Evolutionary conservation across 2,797 vertebrate species (phyloP).

Genomic region (Cyclura pinguis): DNA sequence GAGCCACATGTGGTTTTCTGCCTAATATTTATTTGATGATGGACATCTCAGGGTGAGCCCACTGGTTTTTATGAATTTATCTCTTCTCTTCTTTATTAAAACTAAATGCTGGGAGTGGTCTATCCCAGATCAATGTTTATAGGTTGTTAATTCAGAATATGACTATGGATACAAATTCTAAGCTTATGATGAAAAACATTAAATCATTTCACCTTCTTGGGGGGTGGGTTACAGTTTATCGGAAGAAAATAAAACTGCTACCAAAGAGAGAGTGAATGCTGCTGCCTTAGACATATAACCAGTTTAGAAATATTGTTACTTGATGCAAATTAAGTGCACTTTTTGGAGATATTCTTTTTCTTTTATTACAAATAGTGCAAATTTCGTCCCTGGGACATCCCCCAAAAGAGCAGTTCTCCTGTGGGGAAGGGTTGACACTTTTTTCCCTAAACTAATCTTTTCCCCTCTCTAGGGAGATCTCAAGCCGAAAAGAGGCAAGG

Average conservation of each 20-base stretch:
- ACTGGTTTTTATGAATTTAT: background rate
- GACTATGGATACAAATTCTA: background rate
- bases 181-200: background rate
- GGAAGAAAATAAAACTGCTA: background rate
- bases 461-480: background rate
- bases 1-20: too few relatives aligned
- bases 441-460: background rate
- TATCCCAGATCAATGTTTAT: background rate
- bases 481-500: background rate
- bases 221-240: background rate
- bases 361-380: too few relatives aligned
- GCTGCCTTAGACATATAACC: background rate
- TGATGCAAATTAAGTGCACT: too few relatives aligned
- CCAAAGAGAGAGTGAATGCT: background rate
- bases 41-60: too few relatives aligned
- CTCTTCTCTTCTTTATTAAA: constrained; percentile 3
- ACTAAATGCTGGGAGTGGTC: background rate
- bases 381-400: too few relatives aligned
- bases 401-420: background rate
- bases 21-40: too few relatives aligned
- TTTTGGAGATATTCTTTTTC: too few relatives aligned
- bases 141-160: background rate
- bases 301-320: background rate
- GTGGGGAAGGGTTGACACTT: background rate
- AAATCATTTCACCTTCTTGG: background rate